These are phyloP conservation scores for Trichomycterus rosablanca DNA, from an alignment of 2,113 vertebrate genomes.

Conservation along the genomic window DNA sequence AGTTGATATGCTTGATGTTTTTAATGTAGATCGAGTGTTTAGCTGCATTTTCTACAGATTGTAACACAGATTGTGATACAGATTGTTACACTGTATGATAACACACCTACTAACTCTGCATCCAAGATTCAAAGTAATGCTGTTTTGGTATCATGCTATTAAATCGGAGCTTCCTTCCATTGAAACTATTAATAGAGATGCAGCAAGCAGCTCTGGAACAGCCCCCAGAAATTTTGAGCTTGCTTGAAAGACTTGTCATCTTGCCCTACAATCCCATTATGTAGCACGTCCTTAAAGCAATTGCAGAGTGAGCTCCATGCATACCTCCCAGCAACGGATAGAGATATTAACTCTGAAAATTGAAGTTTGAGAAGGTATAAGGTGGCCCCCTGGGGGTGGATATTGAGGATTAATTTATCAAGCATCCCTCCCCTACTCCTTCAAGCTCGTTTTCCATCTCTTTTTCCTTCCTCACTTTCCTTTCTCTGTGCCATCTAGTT, in stretches of 20 bases:
- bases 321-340: conserved; percentile 61
- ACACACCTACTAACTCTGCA: conserved; percentile 45
- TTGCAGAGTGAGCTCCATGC: conserved; percentile 55
- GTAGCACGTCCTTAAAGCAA: conserved; percentile 61
- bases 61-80: too few relatives aligned
- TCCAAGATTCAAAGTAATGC: too few relatives aligned
- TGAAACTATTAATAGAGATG: conserved; percentile 60
- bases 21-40: too few relatives aligned
- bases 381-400: conserved; percentile 66
- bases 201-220: conserved; percentile 33
- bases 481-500: conserved; percentile 39
- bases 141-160: conserved; percentile 48
- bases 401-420: conserved; percentile 70
- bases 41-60: too few relatives aligned
- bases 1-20: too few relatives aligned
- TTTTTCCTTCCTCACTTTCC: conserved; percentile 48
- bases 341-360: conserved; percentile 69
- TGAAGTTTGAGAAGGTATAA: conserved; percentile 68
- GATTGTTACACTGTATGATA: too few relatives aligned
- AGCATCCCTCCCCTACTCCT: conserved; percentile 59
- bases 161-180: conserved; percentile 50
- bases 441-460: too few relatives aligned
- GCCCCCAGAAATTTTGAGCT: conserved; percentile 52
- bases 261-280: conserved; percentile 67
- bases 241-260: conserved; percentile 66